A percentile compares a stretch with the other conserved stretches of the same genome.
These are phyloP conservation scores for Seriola quinqueradiata DNA, from an alignment of 2,113 vertebrate species.

Conservation along the genomic window DNA sequence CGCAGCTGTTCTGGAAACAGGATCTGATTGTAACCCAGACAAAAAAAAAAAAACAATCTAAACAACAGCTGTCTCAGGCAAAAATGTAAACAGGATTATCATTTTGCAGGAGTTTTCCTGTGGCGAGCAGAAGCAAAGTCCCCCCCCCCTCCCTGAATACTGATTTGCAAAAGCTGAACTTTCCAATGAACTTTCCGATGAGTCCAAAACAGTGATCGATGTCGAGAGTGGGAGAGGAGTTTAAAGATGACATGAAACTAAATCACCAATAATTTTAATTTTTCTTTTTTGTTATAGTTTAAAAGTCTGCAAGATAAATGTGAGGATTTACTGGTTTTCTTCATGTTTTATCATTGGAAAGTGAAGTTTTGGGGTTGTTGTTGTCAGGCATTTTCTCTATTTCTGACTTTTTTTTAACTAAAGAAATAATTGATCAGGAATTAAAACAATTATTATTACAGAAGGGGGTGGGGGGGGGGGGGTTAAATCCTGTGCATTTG, in stretches of 20 bases:
- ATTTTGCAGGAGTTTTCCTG: conserved; percentile 10
- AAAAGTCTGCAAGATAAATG: too few species aligned
- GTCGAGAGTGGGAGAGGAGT: not conserved
- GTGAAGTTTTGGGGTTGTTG: not conserved
- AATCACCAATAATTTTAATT: too few species aligned
- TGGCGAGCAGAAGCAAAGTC: not conserved
- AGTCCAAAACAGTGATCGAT: not conserved
- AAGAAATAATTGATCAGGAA: not conserved
- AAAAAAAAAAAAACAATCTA: conserved; percentile 20
- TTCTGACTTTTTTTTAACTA: not conserved
- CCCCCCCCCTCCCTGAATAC: not conserved
- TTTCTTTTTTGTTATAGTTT: too few species aligned
- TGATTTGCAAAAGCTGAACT: not conserved
- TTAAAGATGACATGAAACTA: too few species aligned
- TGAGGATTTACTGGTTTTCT: not conserved
- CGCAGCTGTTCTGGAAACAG: not conserved
- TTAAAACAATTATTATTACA: not conserved
- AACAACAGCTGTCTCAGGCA: conserved; percentile 11
- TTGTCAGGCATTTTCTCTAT: not conserved
- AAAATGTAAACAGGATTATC: conserved; percentile 15
- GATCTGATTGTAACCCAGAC: conserved; percentile 5
- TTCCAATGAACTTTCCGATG: not conserved
- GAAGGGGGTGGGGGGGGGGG: not conserved
- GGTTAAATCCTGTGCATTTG: not conserved
- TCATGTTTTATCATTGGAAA: too few species aligned